A percentile compares a stretch with the other conserved stretches of the same genome.
These are phyloP conservation scores for Rhincodon typus DNA, from an alignment of 2,797 vertebrate genomes.

Conservation along the genomic window DNA sequence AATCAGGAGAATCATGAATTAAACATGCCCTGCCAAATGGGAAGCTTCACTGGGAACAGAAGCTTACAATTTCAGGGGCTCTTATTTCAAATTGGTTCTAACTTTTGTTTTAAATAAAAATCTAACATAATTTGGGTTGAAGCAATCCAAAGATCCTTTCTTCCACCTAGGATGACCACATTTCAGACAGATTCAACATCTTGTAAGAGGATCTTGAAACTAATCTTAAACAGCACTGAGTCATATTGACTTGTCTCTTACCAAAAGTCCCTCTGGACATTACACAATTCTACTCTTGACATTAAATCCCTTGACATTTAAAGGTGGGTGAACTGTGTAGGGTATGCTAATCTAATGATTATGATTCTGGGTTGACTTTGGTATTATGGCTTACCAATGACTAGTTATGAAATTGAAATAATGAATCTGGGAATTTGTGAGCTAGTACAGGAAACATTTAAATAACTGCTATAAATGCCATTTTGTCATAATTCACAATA, in stretches of 20 bases:
- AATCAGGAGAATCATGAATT: neutral
- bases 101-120: neutral
- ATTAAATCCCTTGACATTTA: neutral
- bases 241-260: neutral
- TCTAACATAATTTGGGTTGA: neutral
- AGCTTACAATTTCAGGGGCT: neutral
- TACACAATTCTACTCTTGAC: neutral
- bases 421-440: neutral
- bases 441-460: neutral
- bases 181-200: neutral
- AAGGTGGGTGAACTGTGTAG: neutral
- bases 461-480: neutral
- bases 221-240: neutral
- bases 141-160: neutral
- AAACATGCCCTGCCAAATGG: neutral
- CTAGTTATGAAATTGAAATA: neutral
- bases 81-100: neutral
- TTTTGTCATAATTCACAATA: neutral
- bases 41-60: neutral
- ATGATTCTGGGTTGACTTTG: neutral
- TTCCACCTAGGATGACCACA: neutral
- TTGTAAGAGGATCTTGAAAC: neutral
- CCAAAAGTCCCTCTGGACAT: neutral
- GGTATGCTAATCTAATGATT: neutral
- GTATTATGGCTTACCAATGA: neutral